A percentile compares a stretch with the other conserved stretches of the same genome.
Evolutionary conservation across 2,797 vertebrate species (phyloP).

Genomic region (Sitta carolinensis): DNA sequence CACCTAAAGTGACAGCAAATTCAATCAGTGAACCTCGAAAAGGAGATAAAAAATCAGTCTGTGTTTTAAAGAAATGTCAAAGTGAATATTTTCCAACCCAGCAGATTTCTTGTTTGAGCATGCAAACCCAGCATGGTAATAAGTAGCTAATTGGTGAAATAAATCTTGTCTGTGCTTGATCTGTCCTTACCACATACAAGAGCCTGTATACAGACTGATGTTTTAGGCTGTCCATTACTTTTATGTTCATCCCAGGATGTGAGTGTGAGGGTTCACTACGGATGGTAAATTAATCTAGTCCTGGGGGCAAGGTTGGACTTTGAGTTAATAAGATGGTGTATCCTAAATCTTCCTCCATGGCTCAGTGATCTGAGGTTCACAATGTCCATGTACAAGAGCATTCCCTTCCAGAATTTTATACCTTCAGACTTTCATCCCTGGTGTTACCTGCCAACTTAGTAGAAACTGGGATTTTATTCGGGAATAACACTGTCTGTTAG

Average conservation of each 20-base stretch:
- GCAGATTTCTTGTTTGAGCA: background rate
- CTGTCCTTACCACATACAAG: background rate
- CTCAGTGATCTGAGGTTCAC: background rate
- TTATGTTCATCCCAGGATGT: background rate
- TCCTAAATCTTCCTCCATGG: background rate
- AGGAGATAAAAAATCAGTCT: background rate
- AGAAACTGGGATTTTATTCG: constrained; percentile 7
- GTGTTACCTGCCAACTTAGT: background rate
- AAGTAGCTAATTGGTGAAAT: background rate
- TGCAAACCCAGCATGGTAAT: background rate
- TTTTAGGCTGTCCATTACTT: background rate
- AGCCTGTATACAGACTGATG: background rate
- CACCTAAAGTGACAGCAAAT: background rate
- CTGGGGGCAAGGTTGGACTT: background rate
- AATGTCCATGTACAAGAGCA: background rate
- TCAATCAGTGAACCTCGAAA: background rate
- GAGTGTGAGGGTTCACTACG: background rate
- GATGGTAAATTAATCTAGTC: background rate
- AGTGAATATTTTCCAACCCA: background rate
- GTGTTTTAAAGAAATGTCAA: background rate
- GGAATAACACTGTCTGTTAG: background rate
- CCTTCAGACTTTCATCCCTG: background rate
- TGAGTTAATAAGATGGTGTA: background rate
- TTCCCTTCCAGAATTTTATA: background rate
- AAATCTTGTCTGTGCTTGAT: background rate